phyloP scores from a whole-genome alignment of 2,888 invertebrate genomes.

The Eupithecia pulchellata region DNA sequence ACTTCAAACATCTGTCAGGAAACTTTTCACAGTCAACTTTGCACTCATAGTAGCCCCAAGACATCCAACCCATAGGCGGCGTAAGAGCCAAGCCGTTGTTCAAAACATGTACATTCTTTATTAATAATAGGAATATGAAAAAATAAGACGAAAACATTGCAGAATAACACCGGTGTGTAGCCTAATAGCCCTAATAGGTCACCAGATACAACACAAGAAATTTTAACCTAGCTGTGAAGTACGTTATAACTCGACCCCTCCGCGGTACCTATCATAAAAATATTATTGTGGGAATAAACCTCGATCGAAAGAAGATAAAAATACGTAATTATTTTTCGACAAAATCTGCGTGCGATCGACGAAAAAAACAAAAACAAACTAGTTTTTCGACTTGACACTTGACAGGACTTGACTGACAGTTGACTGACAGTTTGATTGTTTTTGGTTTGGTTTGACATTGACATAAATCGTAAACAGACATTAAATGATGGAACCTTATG shows the following conservation, averaged over 20 bases:
- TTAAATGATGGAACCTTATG: no score
- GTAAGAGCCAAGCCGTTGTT: slow-evolving; percentile 87
- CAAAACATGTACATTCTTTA: slow-evolving; percentile 63
- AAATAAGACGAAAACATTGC: slow-evolving; percentile 33
- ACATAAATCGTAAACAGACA: background rate
- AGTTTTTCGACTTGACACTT: background rate
- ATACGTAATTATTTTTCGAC: background rate
- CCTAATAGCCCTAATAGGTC: background rate
- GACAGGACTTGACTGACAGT: no score
- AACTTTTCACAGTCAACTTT: slow-evolving; percentile 84
- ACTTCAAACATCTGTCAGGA: slow-evolving; percentile 88
- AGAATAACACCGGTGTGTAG: background rate
- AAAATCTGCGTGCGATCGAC: background rate
- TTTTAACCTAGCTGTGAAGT: background rate
- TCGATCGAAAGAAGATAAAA: background rate
- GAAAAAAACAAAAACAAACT: background rate
- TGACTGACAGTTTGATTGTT: background rate
- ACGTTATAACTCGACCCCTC: background rate
- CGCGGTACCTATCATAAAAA: background rate
- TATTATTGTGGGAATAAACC: background rate
- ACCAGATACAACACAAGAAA: background rate
- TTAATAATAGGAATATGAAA: slow-evolving; percentile 45
- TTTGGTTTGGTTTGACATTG: background rate
- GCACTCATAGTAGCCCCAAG: slow-evolving; percentile 89
- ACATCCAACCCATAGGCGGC: slow-evolving; percentile 91